Evolutionary conservation across 2,113 vertebrate species (phyloP).

Genomic region (Pelecanus crispus): DNA sequence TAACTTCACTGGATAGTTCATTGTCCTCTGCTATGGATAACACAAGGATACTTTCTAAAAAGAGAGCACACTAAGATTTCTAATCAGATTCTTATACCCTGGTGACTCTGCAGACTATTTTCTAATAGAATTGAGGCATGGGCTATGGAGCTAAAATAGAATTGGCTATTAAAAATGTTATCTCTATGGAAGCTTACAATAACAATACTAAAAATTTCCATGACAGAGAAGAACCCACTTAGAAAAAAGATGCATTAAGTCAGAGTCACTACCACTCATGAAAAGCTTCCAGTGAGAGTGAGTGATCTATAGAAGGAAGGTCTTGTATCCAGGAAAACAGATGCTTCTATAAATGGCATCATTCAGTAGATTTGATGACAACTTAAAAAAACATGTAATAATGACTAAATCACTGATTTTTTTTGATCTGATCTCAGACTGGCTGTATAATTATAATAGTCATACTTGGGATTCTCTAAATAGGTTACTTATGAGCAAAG

Average conservation of each 20-base stretch:
- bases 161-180: slow-evolving; percentile 15
- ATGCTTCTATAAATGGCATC: background rate
- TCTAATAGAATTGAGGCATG: background rate
- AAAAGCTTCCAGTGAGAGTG: background rate
- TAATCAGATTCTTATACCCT: slow-evolving; percentile 47
- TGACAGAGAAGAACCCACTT: background rate
- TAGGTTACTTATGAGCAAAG: background rate
- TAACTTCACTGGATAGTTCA: background rate
- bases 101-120: slow-evolving; percentile 15
- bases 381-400: background rate
- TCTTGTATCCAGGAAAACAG: background rate
- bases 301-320: background rate
- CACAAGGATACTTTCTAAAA: slow-evolving; percentile 5
- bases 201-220: background rate
- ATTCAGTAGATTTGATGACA: background rate
- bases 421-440: background rate
- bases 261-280: background rate
- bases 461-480: background rate
- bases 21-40: background rate
- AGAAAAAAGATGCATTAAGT: background rate
- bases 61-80: background rate
- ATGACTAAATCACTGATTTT: background rate
- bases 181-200: background rate
- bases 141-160: background rate
- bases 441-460: background rate